phyloP scores from a whole-genome alignment of 2,797 vertebrate genomes.

The Paedocypris micromegethes region DNA sequence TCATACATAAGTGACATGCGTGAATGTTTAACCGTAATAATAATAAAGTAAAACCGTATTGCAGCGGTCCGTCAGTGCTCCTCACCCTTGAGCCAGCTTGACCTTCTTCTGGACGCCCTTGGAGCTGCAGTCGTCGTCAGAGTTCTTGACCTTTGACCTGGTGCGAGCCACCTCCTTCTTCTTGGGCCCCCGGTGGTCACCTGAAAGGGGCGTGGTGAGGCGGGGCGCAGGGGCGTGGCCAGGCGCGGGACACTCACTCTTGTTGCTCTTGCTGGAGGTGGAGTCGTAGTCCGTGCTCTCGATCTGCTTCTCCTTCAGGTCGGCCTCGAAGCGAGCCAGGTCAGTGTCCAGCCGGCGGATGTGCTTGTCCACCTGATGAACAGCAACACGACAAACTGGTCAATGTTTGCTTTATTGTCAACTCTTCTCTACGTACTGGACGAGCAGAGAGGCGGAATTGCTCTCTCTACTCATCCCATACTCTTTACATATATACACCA shows the following conservation, averaged over 20 bases:
- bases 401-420: no score
- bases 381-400: no score
- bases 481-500: no score
- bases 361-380: conserved; percentile 79
- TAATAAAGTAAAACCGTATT: not conserved
- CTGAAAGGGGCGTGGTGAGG: conserved; percentile 8
- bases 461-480: no score
- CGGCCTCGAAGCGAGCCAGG: conserved; percentile 83
- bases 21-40: no score
- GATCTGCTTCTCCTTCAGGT: conserved; percentile 86
- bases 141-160: conserved; percentile 81
- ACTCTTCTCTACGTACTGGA: no score
- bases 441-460: no score
- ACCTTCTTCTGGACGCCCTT: conserved; percentile 81
- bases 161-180: conserved; percentile 82
- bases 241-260: conserved; percentile 67
- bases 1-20: not conserved
- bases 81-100: conserved; percentile 64
- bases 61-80: no score
- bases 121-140: conserved; percentile 78
- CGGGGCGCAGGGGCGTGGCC: no score
- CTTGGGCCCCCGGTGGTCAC: conserved; percentile 78
- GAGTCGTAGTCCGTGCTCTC: conserved; percentile 87
- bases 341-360: conserved; percentile 78
- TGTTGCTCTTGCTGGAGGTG: conserved; percentile 86